Base-by-base conservation (phyloP, 2,797 vertebrate genomes). In the Triplophysa bombifrons region DNA sequence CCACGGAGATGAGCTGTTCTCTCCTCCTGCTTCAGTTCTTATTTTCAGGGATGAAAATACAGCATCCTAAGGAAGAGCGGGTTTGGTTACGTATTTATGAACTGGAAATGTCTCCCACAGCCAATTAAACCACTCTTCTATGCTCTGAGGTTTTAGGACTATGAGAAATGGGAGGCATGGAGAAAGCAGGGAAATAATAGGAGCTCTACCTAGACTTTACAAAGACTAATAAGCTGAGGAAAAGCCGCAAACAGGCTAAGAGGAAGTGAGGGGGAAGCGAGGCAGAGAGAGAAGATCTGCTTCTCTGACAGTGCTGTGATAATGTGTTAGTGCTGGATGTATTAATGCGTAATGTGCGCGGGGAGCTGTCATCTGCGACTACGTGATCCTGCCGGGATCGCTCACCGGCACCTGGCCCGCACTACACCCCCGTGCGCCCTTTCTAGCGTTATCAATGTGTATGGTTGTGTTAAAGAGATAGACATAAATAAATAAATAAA, bases 291-390 rank as follows among this genome's bases (percentile, higher is more conserved):
- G 53, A 81, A 14, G 46, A 67, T 80, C 70, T 6, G 5, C 41
- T 66, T 56, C 50, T 74, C 68, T 22, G 46, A 58, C 63, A 66
- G 53, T 78, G 72, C 70, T 90, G 86, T 89, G 89, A 89, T 90
- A 87, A 85, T 85, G 85, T 89, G 83, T 88, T 91, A 83, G 84
- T 79, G 83, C 85, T 87, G 86, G 77, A 80, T 91, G 90, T 91
- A 91, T 93, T 91, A 93, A 91, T 88, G 90, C 90, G 89, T 92
- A 89, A 92, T 91, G 92, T 88, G 83, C 85, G 87, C 85, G 80
- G 70, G 71, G 87, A 90, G 89, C 86, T 91, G 90, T 91, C 91
- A 88, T 87, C 38, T 34, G 72, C 76, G 55, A 79, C 88, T 82
- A 87, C 74, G 79, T 25, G 38, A 58, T 67, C 73, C 44, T 74